Conservation (phyloP, 2,113 vertebrate genomes). For the Piprites chloris region DNA sequence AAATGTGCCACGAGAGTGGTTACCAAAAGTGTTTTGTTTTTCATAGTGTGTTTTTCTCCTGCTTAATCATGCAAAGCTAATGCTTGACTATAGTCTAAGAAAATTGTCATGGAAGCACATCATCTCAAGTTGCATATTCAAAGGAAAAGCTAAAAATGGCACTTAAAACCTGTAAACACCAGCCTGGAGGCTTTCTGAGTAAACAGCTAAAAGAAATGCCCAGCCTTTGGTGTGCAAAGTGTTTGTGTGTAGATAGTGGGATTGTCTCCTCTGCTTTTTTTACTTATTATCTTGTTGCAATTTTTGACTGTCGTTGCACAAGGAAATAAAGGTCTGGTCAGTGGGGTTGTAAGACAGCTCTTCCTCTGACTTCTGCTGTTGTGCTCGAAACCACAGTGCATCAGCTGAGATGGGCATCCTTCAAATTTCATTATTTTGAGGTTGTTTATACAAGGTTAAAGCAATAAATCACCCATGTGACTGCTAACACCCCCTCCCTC, state of each 20-base stretch:
- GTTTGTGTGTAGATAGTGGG: background rate
- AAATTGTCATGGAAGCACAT: background rate
- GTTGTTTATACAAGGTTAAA: background rate
- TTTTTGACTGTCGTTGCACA: background rate
- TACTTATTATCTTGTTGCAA: background rate
- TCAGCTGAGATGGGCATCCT: background rate
- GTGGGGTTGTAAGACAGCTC: background rate
- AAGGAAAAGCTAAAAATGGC: background rate
- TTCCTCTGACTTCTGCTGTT: background rate
- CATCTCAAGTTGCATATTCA: rapidly evolving
- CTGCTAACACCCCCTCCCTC: background rate
- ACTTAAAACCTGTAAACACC: background rate
- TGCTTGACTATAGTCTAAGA: background rate
- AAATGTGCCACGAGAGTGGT: background rate
- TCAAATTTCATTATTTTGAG: background rate
- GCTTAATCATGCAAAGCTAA: background rate
- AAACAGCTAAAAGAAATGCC: background rate
- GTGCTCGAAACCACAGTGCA: background rate
- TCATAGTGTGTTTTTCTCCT: background rate
- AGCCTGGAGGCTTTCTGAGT: background rate
- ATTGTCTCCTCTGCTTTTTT: background rate
- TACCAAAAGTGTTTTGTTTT: background rate
- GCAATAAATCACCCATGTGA: rapidly evolving
- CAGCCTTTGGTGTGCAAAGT: background rate
- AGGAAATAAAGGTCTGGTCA: background rate